Evolutionary conservation across 2,113 vertebrate genomes (phyloP), one percentile per base, ranked within the genome.

Genomic region (Pelvicachromis taeniatus): DNA sequence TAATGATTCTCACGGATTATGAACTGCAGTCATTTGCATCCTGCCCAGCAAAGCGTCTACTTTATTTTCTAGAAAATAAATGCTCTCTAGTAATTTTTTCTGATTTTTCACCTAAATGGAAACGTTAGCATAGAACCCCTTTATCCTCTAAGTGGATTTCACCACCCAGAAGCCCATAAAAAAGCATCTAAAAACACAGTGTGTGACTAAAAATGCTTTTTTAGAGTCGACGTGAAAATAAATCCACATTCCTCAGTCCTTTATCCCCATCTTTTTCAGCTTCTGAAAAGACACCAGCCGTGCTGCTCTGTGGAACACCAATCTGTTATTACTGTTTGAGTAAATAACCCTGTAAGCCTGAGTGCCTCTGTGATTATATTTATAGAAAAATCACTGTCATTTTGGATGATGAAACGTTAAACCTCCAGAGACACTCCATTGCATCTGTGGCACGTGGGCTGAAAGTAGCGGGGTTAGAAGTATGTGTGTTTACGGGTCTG

Each of bases 391-490:
- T 52, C 38, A 4, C 75, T 77, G 50, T 58, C 54, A 53, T 87
- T 89, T 79, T 78, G 75, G 77, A 86, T 85, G 65, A 93, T 85
- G 80, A 81, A 87, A 77, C 78, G 73, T 82, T 31, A 79, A 80
- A 87, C 16, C 70, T 78, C 45, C 65, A 82, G n/a, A 83, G 70
- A 82, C 16, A 63, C 31, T 59, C 29, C 31, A 77, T 23, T 21
- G 17, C 73, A 55, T 70, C 50, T 52, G 53, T 65, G 61, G 40
- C n/a, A 75, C 7, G 7, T 2, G 23, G 9, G 19, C 7, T 78
- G 61, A 11, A 55, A 59, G 58, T 4, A 3, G 26, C 26, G 59
- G 59, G 26, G n/a, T 77, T 33, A 42, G 52, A 53, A 31, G 19
- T 53, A 23, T 31, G 9, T 29, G 65, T 52, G 70, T 52, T 75